Percentiles rank a stretch among this genome's conserved stretches.
Evolutionary conservation across 2,797 vertebrate genomes (phyloP).

Genomic region (Macroramphosus scolopax): DNA sequence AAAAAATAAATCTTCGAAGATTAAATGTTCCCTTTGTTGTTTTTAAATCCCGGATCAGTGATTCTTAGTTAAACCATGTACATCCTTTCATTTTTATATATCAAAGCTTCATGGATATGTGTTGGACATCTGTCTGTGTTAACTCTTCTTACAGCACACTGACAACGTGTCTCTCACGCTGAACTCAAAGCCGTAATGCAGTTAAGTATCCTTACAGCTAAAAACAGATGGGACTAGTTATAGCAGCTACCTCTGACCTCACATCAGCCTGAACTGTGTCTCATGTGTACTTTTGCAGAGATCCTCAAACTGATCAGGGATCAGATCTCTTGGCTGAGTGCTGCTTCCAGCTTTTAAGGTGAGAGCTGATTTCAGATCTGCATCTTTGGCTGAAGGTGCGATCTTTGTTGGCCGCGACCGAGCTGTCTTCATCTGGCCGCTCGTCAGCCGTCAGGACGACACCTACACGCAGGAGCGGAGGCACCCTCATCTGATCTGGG

Average conservation of each 20-base stretch:
- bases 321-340: constrained; percentile 29
- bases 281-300: constrained; percentile 8
- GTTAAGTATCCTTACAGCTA: constrained; percentile 61
- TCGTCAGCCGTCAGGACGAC: constrained; percentile 20
- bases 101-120: constrained; percentile 7
- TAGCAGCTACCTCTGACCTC: constrained; percentile 46
- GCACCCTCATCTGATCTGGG: constrained; percentile 55
- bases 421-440: constrained; percentile 24
- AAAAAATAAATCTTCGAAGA: not conserved
- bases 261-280: constrained; percentile 29
- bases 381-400: constrained; percentile 22
- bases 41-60: constrained; percentile 11
- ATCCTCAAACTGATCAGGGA: constrained; percentile 41
- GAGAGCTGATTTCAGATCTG: constrained; percentile 44
- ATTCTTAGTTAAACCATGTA: constrained; percentile 1
- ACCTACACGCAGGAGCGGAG: constrained; percentile 12
- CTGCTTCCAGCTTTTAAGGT: constrained; percentile 1
- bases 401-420: constrained; percentile 21
- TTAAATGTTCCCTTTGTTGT: constrained; percentile 25
- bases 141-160: constrained; percentile 11
- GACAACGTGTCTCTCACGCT: constrained; percentile 21
- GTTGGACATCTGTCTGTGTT: constrained; percentile 9
- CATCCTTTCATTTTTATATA: constrained; percentile 16
- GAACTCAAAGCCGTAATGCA: constrained; percentile 50
- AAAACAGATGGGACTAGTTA: constrained; percentile 67